Percentiles rank a stretch among this genome's conserved stretches.
Conservation (phyloP, 1,140 invertebrate genomes). For the Drosophila tani region DNA sequence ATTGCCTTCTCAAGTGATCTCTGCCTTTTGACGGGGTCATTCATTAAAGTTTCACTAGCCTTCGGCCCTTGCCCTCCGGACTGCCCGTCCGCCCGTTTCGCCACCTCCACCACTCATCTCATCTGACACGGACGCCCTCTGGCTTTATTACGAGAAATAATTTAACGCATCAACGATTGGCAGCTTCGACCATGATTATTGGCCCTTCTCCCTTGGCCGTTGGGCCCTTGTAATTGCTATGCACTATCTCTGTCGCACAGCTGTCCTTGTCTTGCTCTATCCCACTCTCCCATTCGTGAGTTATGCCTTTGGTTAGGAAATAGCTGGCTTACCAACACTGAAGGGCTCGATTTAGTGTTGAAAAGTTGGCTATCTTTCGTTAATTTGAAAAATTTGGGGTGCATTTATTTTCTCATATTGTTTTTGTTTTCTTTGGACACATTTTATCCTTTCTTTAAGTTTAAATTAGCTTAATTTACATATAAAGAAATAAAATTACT, state of each 20-base stretch:
- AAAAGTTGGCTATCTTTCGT: background rate
- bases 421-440: too few species aligned
- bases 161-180: slow-evolving; percentile 69
- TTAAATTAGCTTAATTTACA: too few species aligned
- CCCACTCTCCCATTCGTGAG: background rate
- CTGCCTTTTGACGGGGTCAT: slow-evolving; percentile 24
- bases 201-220: slow-evolving; percentile 19
- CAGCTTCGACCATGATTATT: slow-evolving; percentile 65
- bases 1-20: slow-evolving; percentile 29
- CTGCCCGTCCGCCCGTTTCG: background rate
- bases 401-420: too few species aligned
- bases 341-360: background rate
- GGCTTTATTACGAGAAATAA: slow-evolving; percentile 59
- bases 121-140: background rate
- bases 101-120: background rate
- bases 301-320: background rate
- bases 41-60: slow-evolving; percentile 39
- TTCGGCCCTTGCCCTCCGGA: background rate
- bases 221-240: slow-evolving; percentile 50
- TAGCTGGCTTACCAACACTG: background rate
- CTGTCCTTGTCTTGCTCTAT: background rate
- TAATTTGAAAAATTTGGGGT: background rate
- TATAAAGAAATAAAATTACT: too few species aligned
- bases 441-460: too few species aligned
- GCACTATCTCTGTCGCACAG: slow-evolving; percentile 21